phyloP scores from a whole-genome alignment of 1,140 invertebrate genomes.

The Yoshiicerus persimilis region DNA sequence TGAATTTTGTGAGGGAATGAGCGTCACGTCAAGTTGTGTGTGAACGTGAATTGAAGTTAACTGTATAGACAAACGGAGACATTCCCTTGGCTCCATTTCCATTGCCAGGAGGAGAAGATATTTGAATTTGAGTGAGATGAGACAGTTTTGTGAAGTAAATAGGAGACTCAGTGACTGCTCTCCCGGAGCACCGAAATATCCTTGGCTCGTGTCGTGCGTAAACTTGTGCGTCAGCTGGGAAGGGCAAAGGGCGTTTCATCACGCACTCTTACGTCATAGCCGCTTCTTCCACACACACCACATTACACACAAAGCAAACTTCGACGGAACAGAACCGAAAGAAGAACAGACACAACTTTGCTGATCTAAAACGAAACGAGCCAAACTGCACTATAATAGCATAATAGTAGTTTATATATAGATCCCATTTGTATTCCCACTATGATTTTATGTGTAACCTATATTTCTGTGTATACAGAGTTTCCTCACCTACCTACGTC shows the following conservation, averaged over 20 bases:
- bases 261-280: constrained; percentile 14
- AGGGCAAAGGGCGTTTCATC: constrained; percentile 20
- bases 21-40: not conserved
- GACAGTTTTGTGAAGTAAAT: constrained; percentile 19
- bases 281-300: not conserved
- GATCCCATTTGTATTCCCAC: not conserved
- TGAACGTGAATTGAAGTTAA: not conserved
- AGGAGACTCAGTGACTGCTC: constrained; percentile 13
- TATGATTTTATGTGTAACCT: not conserved
- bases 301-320: not conserved
- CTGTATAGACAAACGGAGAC: not conserved
- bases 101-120: constrained; percentile 5
- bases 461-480: not conserved
- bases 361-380: not conserved
- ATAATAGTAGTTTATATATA: not conserved
- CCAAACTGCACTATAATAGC: not conserved
- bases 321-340: not conserved
- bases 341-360: not conserved
- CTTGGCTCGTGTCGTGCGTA: constrained; percentile 19
- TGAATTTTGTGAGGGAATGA: not conserved
- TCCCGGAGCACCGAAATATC: not conserved
- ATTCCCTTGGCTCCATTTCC: constrained; percentile 18
- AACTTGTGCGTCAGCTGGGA: constrained; percentile 10
- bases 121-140: constrained; percentile 19
- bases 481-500: not conserved